Conservation (phyloP, 2,797 vertebrate genomes). For the Ctenopoma multispine region DNA sequence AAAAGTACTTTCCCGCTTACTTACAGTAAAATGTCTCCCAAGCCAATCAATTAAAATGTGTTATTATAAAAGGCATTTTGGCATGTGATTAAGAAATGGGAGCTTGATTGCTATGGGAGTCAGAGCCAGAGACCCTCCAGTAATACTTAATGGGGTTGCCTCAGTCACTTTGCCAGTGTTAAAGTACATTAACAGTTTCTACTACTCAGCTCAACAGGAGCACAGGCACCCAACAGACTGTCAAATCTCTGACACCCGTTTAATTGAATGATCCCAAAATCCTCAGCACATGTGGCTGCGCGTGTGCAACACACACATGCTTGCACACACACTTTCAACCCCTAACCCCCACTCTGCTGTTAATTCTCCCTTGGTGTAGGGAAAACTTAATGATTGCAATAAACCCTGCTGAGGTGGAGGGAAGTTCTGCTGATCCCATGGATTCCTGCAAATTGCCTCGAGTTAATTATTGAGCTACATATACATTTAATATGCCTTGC, state of each 20-base stretch:
- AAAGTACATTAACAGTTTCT: conserved; percentile 70
- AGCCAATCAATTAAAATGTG: conserved; percentile 81
- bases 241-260: conserved; percentile 78
- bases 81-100: conserved; percentile 80
- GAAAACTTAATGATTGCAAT: conserved; percentile 84
- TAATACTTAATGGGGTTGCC: conserved; percentile 74
- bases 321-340: conserved; percentile 35
- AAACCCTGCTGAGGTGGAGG: conserved; percentile 83
- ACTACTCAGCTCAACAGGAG: conserved; percentile 65
- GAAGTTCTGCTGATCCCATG: conserved; percentile 85
- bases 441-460: conserved; percentile 84
- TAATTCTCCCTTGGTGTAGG: conserved; percentile 76
- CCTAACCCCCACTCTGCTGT: conserved; percentile 69
- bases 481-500: conserved; percentile 84
- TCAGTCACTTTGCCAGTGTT: conserved; percentile 62
- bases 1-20: conserved; percentile 55
- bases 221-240: conserved; percentile 64
- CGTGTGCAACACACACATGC: conserved; percentile 4
- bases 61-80: conserved; percentile 82
- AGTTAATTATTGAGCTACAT: conserved; percentile 86
- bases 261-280: conserved; percentile 79
- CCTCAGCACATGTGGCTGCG: conserved; percentile 57
- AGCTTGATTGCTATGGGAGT: conserved; percentile 85
- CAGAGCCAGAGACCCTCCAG: conserved; percentile 62
- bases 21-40: conserved; percentile 73